These are phyloP conservation scores for Hemitrygon akajei DNA, from an alignment of 2,797 vertebrate species.

Conservation along the genomic window DNA sequence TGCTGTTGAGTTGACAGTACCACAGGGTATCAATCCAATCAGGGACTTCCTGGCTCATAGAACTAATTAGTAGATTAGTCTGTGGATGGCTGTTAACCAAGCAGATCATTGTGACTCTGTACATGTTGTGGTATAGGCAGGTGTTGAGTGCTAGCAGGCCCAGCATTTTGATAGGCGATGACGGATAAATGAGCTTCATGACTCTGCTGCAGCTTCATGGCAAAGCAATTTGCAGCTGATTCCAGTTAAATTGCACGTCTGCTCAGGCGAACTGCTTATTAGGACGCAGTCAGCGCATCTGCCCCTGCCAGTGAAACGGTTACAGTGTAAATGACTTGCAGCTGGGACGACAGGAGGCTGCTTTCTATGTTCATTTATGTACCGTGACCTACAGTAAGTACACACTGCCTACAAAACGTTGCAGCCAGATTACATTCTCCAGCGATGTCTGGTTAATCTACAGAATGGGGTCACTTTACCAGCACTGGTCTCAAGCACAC, in stretches of 20 bases:
- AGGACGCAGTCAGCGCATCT: slow-evolving; percentile 10
- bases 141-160: not conserved
- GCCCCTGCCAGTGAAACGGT: not conserved
- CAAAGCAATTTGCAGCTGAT: slow-evolving; percentile 25
- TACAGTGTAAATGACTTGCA: not conserved
- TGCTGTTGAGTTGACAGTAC: too few relatives aligned
- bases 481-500: not conserved
- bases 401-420: not conserved
- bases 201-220: not conserved
- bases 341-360: slow-evolving; percentile 21
- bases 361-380: not conserved
- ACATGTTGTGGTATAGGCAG: not conserved
- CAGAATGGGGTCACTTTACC: not conserved
- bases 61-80: not conserved
- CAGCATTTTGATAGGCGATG: not conserved
- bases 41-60: too few relatives aligned
- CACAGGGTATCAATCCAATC: not conserved
- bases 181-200: slow-evolving; percentile 10
- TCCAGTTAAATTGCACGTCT: not conserved
- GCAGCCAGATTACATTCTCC: not conserved
- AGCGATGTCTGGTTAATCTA: not conserved
- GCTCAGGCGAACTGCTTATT: not conserved
- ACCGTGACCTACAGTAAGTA: not conserved
- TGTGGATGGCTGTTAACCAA: not conserved
- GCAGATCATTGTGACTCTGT: not conserved